phyloP scores from a whole-genome alignment of 64 coral and sea anemone species.

The Montipora efflorescens region DNA sequence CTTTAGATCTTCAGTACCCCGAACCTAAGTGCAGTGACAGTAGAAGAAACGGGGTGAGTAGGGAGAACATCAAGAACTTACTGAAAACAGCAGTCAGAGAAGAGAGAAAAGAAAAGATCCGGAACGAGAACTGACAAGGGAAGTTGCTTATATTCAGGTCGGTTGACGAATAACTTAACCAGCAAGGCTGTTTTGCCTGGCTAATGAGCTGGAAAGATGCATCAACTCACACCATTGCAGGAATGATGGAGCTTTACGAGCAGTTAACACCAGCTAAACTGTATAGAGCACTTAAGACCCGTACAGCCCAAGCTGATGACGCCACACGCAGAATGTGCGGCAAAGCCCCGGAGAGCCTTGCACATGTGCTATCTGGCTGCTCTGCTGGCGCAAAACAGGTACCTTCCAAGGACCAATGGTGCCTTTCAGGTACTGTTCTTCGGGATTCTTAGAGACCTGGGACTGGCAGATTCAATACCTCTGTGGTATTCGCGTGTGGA shows the following conservation, averaged over 20 bases:
- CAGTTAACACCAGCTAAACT: neutral
- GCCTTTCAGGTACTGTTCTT: too few relatives aligned
- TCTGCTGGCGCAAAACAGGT: too few relatives aligned
- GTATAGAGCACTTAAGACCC: neutral
- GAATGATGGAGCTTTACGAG: neutral
- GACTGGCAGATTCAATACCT: too few relatives aligned
- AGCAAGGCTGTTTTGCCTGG: neutral
- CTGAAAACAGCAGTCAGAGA: neutral
- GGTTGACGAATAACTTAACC: neutral
- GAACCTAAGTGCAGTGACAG: conserved; percentile 9
- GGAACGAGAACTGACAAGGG: conserved; percentile 27
- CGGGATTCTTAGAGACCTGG: too few relatives aligned
- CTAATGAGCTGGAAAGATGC: neutral
- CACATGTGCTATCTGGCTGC: too few relatives aligned
- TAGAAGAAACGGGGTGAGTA: neutral
- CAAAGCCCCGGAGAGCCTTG: too few relatives aligned
- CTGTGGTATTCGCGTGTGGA: too few relatives aligned
- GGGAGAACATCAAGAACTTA: neutral
- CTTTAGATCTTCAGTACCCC: neutral
- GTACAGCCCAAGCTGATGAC: too few relatives aligned
- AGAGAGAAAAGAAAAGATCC: conserved; percentile 7
- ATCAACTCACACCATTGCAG: neutral
- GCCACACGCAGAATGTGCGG: too few relatives aligned
- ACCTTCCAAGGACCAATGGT: too few relatives aligned
- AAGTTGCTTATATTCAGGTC: neutral